phyloP scores from a whole-genome alignment of 1,140 invertebrate genomes.

The Aphaenogaster floridana region DNA sequence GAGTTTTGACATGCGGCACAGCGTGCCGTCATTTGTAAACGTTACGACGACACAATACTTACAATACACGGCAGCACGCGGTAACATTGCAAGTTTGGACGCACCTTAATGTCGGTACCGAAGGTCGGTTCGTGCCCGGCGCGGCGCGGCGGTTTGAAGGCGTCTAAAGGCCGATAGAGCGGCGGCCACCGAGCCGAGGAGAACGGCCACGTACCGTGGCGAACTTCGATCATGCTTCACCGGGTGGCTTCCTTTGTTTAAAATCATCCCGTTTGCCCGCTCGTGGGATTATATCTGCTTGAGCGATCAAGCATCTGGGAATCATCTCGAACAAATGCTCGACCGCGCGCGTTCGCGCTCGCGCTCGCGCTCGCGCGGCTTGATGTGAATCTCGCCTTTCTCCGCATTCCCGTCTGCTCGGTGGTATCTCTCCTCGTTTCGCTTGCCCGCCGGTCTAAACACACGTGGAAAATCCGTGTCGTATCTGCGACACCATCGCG shows the following conservation, averaged over 20 bases:
- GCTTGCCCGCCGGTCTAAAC: slow-evolving; percentile 23
- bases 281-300: slow-evolving; percentile 81
- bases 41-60: slow-evolving; percentile 36
- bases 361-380: slow-evolving; percentile 13
- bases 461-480: slow-evolving; percentile 69
- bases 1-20: slow-evolving; percentile 54
- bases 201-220: slow-evolving; percentile 80
- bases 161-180: slow-evolving; percentile 75
- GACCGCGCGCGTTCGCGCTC: slow-evolving; percentile 37
- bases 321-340: slow-evolving; percentile 78
- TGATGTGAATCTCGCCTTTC: slow-evolving; percentile 75
- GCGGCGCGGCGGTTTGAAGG: slow-evolving; percentile 57
- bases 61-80: neutral
- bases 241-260: slow-evolving; percentile 83
- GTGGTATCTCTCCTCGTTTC: neutral
- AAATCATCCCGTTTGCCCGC: slow-evolving; percentile 79
- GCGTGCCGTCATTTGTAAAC: slow-evolving; percentile 40
- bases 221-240: slow-evolving; percentile 82
- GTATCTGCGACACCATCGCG: slow-evolving; percentile 54
- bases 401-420: slow-evolving; percentile 24
- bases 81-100: slow-evolving; percentile 52
- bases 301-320: slow-evolving; percentile 80
- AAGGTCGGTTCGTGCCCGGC: slow-evolving; percentile 48
- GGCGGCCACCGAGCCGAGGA: slow-evolving; percentile 63
- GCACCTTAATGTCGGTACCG: slow-evolving; percentile 57